A percentile compares a stretch with the other conserved stretches of the same genome.
Evolutionary conservation across 2,797 vertebrate genomes (phyloP).

Genomic region (Clarias fuscus): DNA sequence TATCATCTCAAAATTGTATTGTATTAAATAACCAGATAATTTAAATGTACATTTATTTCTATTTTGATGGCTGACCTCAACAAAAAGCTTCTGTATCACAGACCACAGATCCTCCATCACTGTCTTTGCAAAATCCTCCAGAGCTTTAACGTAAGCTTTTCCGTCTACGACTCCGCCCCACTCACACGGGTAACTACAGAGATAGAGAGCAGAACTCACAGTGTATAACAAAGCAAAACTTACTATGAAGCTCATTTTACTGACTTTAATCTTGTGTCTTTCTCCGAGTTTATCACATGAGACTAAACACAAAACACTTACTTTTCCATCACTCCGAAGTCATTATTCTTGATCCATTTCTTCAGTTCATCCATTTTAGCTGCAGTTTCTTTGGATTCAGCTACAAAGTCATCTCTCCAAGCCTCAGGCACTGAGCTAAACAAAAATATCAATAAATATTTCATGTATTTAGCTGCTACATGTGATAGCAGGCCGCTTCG

Average conservation of each 20-base stretch:
- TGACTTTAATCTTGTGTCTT: neutral
- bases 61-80: constrained; percentile 69
- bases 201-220: neutral
- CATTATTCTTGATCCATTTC: constrained; percentile 62
- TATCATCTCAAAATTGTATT: neutral
- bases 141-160: constrained; percentile 74
- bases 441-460: neutral
- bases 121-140: constrained; percentile 78
- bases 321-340: constrained; percentile 71
- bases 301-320: constrained; percentile 46
- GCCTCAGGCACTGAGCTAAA: constrained; percentile 80
- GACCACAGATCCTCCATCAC: constrained; percentile 82
- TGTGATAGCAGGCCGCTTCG: no score
- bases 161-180: constrained; percentile 81
- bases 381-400: constrained; percentile 80
- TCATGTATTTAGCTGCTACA: neutral
- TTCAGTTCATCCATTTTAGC: constrained; percentile 76
- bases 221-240: neutral
- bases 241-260: neutral
- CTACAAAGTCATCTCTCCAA: constrained; percentile 80
- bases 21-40: neutral
- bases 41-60: neutral
- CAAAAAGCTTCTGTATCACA: constrained; percentile 70
- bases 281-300: neutral
- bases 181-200: constrained; percentile 74